Percentiles rank a stretch among this genome's conserved stretches.
phyloP scores from a whole-genome alignment of 2,888 invertebrate species.

The Drosophila dives region DNA sequence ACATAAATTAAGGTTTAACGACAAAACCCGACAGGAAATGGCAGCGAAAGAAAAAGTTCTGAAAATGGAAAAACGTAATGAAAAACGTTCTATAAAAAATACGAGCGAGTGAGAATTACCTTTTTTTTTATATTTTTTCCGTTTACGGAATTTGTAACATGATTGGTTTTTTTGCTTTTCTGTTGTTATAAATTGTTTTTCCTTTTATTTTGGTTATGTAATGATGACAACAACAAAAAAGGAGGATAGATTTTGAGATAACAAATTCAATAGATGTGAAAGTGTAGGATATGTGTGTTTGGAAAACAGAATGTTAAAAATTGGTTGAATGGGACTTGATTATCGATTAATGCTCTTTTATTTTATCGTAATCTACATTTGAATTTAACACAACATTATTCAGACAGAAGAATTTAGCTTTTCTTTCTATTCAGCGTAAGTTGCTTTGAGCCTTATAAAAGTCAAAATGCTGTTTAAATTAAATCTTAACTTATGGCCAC shows the following conservation, averaged over 20 bases:
- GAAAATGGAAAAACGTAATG: not conserved
- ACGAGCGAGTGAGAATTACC: conserved; percentile 23
- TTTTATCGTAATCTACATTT: not conserved
- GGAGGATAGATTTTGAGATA: conserved; percentile 1
- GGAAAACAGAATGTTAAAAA: not conserved
- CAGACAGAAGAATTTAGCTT: not conserved
- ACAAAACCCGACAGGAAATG: conserved; percentile 26
- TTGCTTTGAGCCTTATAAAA: not conserved
- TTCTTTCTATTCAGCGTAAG: not conserved
- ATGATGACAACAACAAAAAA: conserved; percentile 24
- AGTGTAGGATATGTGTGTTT: not conserved
- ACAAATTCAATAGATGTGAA: conserved; percentile 50
- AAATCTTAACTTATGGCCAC: conserved; percentile 4
- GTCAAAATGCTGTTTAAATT: not conserved
- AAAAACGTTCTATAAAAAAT: not conserved
- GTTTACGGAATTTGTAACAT: conserved; percentile 68
- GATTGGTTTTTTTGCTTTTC: conserved; percentile 37
- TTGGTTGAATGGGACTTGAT: not conserved
- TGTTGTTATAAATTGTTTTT: conserved; percentile 17
- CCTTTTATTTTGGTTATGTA: conserved; percentile 12
- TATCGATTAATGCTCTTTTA: not conserved
- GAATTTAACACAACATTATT: not conserved
- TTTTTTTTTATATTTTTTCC: conserved; percentile 9
- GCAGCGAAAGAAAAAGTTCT: conserved; percentile 2
- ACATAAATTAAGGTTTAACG: conserved; percentile 43